These are phyloP conservation scores for Trypoxylon attenuatum DNA, from an alignment of 2,888 invertebrate species.

Conservation along the genomic window DNA sequence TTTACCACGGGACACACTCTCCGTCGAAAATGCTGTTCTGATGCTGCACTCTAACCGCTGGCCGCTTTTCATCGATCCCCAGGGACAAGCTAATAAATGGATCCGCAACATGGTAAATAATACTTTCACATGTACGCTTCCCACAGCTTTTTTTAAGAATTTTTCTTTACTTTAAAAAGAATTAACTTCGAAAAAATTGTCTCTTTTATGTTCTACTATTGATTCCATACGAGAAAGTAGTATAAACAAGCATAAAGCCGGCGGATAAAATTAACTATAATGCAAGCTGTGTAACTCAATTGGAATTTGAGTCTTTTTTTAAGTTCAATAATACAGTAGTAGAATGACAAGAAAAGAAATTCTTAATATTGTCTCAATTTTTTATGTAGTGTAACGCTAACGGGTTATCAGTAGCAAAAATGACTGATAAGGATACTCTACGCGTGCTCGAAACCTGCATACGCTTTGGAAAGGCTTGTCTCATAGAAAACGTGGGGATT, in stretches of 20 bases:
- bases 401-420: conserved; percentile 82
- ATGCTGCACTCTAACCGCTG: conserved; percentile 88
- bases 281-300: too few species aligned
- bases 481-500: conserved; percentile 90
- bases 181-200: too few species aligned
- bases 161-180: background rate
- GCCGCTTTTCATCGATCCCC: conserved; percentile 94
- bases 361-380: background rate
- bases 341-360: too few species aligned
- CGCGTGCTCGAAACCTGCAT: conserved; percentile 82
- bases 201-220: too few species aligned
- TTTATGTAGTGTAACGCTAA: conserved; percentile 80
- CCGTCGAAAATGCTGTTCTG: conserved; percentile 92
- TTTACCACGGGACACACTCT: conserved; percentile 88
- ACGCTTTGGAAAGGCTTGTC: conserved; percentile 83
- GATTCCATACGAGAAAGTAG: too few species aligned
- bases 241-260: too few species aligned
- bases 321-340: too few species aligned
- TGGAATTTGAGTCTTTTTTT: too few species aligned
- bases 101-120: conserved; percentile 87
- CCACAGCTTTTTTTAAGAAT: too few species aligned
- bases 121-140: too few species aligned
- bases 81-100: conserved; percentile 95
- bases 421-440: conserved; percentile 83
- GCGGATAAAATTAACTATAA: too few species aligned